Evolutionary conservation across 2,797 vertebrate species (phyloP).

Genomic region (Takifugu rubripes): DNA sequence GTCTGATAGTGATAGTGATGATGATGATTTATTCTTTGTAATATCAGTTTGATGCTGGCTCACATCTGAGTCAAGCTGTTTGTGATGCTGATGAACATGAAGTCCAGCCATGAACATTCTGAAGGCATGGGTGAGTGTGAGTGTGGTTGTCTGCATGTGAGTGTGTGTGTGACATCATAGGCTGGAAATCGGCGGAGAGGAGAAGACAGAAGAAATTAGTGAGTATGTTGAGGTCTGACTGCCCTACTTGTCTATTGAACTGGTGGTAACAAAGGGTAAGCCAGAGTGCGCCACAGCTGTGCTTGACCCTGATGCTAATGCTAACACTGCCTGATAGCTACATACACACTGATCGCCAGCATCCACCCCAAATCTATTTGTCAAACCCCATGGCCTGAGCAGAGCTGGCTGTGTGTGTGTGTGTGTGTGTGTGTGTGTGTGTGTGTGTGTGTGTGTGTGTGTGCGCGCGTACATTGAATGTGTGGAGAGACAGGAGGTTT

Average conservation of each 20-base stretch:
- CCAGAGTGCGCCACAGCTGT: slow-evolving; percentile 64
- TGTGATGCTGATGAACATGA: slow-evolving; percentile 6
- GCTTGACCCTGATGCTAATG: slow-evolving; percentile 69
- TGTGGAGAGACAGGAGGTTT: no score
- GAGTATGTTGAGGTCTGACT: slow-evolving; percentile 73
- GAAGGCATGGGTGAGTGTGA: slow-evolving; percentile 8
- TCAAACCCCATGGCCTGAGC: slow-evolving; percentile 48
- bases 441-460: no score
- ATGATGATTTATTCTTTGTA: neutral
- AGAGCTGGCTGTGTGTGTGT: no score
- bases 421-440: no score
- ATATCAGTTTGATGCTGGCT: no score
- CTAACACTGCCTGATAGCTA: slow-evolving; percentile 68
- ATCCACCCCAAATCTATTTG: slow-evolving; percentile 56
- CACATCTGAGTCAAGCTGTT: slow-evolving; percentile 2
- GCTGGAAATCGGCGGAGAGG: slow-evolving; percentile 30
- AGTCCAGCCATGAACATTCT: neutral
- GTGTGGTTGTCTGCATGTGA: slow-evolving; percentile 1
- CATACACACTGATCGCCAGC: slow-evolving; percentile 60
- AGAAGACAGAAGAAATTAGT: slow-evolving; percentile 59
- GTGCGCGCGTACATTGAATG: no score
- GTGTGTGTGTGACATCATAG: slow-evolving; percentile 19
- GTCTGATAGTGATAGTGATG: neutral
- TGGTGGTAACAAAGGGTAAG: slow-evolving; percentile 71
- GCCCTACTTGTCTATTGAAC: slow-evolving; percentile 74